These are phyloP conservation scores for Arctopsyche grandis DNA, from an alignment of 1,140 invertebrate genomes.

Conservation along the genomic window DNA sequence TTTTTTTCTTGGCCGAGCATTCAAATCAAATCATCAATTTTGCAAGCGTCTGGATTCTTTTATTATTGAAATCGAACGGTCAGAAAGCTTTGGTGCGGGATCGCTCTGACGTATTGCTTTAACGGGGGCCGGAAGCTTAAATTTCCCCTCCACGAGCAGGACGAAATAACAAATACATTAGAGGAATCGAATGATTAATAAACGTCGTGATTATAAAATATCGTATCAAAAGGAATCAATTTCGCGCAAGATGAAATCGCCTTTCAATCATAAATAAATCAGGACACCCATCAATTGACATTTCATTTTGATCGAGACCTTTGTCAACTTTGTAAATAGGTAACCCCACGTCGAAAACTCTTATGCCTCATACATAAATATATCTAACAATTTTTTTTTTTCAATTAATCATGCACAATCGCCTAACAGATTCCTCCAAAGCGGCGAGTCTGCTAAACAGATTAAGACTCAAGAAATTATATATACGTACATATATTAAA, in stretches of 20 bases:
- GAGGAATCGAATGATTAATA: not conserved
- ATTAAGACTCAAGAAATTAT: no score
- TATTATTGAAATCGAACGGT: conserved; percentile 29
- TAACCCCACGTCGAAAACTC: no score
- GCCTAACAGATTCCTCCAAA: no score
- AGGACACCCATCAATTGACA: no score
- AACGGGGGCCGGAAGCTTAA: not conserved
- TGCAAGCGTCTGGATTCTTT: conserved; percentile 30
- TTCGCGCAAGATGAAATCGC: not conserved
- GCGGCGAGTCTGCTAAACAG: no score
- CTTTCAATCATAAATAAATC: no score
- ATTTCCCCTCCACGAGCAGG: not conserved
- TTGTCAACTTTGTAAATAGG: no score
- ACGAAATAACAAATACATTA: not conserved
- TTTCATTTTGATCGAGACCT: no score
- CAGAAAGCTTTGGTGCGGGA: conserved; percentile 2
- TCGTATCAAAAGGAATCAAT: not conserved
- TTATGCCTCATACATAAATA: no score
- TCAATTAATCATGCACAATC: no score
- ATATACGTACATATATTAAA: no score
- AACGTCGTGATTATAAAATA: not conserved
- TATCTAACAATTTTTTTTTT: no score
- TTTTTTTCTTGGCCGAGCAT: not conserved
- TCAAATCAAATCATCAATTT: conserved; percentile 32
- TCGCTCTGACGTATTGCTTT: conserved; percentile 8